Conservation (phyloP, 2,113 vertebrate genomes). For the Nestor notabilis region DNA sequence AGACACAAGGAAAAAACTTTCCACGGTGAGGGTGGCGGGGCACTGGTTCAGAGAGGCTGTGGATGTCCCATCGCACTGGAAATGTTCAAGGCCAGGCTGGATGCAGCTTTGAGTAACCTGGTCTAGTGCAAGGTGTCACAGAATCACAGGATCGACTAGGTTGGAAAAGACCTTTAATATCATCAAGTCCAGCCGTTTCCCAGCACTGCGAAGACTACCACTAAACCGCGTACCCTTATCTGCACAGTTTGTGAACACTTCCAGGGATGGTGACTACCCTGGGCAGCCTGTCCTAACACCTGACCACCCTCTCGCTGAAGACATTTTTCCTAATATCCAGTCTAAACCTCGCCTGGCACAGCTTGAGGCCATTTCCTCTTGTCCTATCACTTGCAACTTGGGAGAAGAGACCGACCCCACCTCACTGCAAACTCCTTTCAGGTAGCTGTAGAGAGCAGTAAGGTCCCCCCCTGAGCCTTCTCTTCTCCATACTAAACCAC, state of each 20-base stretch:
- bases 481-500: too few relatives aligned
- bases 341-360: too few relatives aligned
- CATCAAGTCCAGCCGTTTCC: background rate
- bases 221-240: background rate
- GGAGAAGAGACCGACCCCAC: too few relatives aligned
- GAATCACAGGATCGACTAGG: background rate
- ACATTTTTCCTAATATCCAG: too few relatives aligned
- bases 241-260: too few relatives aligned
- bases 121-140: background rate
- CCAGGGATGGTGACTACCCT: background rate
- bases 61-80: background rate
- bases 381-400: too few relatives aligned
- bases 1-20: background rate
- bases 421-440: too few relatives aligned
- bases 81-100: background rate
- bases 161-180: background rate
- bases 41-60: background rate
- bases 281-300: background rate
- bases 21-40: fast-evolving
- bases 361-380: too few relatives aligned
- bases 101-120: background rate
- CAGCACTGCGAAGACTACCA: background rate
- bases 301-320: too few relatives aligned
- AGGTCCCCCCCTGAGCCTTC: too few relatives aligned
- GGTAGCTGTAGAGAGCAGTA: too few relatives aligned